Percentiles rank a stretch among this genome's conserved stretches.
phyloP scores from a whole-genome alignment of 1,140 invertebrate genomes.

The Neodiprion lecontei region DNA sequence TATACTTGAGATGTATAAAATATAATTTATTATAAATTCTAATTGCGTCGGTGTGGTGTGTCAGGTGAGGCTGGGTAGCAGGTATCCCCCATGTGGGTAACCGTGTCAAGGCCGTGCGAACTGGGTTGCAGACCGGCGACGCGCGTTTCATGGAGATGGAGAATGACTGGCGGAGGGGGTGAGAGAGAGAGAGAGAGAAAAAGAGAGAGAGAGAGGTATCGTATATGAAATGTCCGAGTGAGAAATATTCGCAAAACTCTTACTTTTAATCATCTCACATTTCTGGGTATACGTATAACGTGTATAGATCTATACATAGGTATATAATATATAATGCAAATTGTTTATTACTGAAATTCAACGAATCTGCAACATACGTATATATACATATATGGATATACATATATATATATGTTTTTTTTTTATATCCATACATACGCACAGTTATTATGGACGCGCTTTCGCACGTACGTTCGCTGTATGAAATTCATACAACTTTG shows the following conservation, averaged over 20 bases:
- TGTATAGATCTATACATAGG: too few relatives aligned
- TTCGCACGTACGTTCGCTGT: too few relatives aligned
- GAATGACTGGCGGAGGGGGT: background rate
- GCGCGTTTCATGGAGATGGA: slow-evolving; percentile 45
- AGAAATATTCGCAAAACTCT: slow-evolving; percentile 1
- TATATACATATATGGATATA: too few relatives aligned
- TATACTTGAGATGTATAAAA: background rate
- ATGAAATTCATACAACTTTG: too few relatives aligned
- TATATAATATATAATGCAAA: too few relatives aligned
- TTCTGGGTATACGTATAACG: too few relatives aligned
- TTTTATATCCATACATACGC: too few relatives aligned
- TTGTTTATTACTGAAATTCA: too few relatives aligned
- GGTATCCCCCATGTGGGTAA: slow-evolving; percentile 47
- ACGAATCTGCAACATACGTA: too few relatives aligned
- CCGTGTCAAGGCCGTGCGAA: slow-evolving; percentile 62
- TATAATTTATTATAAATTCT: slow-evolving; percentile 6
- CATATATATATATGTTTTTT: too few relatives aligned
- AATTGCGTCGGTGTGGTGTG: background rate
- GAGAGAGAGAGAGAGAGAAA: background rate
- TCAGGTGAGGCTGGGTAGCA: background rate
- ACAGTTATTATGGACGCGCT: too few relatives aligned
- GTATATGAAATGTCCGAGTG: background rate
- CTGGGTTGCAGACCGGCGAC: slow-evolving; percentile 53
- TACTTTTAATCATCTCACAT: background rate
- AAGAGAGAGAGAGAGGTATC: background rate